These are phyloP conservation scores for Drosophila mulleri DNA, from an alignment of 2,888 invertebrate species.

Conservation along the genomic window DNA sequence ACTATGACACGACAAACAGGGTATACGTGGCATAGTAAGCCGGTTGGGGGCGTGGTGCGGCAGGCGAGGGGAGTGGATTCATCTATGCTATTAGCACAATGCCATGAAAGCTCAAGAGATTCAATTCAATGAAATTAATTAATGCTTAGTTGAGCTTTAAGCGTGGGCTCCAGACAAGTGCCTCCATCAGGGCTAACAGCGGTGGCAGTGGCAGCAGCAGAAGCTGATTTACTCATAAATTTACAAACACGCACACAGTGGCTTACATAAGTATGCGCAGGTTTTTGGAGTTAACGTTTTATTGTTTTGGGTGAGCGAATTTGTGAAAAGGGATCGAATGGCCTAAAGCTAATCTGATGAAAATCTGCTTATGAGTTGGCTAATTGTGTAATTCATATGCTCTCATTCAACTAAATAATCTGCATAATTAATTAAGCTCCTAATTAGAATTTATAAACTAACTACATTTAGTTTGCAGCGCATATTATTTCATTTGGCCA, in stretches of 20 bases:
- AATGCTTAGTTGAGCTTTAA: constrained; percentile 43
- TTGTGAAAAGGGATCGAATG: constrained; percentile 3
- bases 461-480: neutral
- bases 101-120: constrained; percentile 50
- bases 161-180: constrained; percentile 60
- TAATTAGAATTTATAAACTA: neutral
- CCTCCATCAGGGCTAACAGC: constrained; percentile 30
- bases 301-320: constrained; percentile 24
- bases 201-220: constrained; percentile 15
- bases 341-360: neutral
- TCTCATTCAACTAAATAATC: neutral
- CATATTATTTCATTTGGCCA: neutral
- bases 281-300: constrained; percentile 24
- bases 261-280: constrained; percentile 10
- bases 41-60: neutral
- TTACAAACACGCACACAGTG: neutral
- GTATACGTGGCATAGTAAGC: constrained; percentile 1
- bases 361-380: neutral
- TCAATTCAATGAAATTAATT: constrained; percentile 77
- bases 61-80: neutral
- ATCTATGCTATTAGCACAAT: constrained; percentile 37
- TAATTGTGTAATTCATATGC: neutral
- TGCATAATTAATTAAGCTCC: neutral
- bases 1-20: constrained; percentile 35
- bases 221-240: constrained; percentile 25